A percentile compares a stretch with the other conserved stretches of the same genome.
These are phyloP conservation scores for Naso thynnoides DNA, from an alignment of 2,797 vertebrate species.

Conservation along the genomic window DNA sequence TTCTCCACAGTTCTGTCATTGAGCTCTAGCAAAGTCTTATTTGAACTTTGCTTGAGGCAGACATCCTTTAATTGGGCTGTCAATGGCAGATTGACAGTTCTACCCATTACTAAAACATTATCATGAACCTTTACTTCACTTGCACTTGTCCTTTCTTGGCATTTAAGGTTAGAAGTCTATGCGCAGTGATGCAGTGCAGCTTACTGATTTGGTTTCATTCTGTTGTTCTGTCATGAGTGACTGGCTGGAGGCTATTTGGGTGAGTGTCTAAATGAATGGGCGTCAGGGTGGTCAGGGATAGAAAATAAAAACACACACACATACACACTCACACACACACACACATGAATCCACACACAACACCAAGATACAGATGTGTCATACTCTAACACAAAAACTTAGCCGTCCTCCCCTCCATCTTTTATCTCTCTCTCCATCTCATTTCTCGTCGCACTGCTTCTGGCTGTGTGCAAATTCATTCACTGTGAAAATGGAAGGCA, in stretches of 20 bases:
- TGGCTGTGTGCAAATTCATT: slow-evolving; percentile 68
- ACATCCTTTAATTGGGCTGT: slow-evolving; percentile 47
- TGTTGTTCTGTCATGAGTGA: slow-evolving; percentile 65
- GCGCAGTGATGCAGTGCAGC: slow-evolving; percentile 48
- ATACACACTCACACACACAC: slow-evolving; percentile 12
- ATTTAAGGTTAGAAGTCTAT: slow-evolving; percentile 35
- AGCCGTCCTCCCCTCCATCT: slow-evolving; percentile 22
- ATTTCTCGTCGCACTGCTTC: slow-evolving; percentile 56
- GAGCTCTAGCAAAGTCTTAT: slow-evolving; percentile 12
- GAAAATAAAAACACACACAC: slow-evolving; percentile 35
- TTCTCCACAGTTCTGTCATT: background rate
- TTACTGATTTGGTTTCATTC: slow-evolving; percentile 59
- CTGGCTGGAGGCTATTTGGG: slow-evolving; percentile 64
- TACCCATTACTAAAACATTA: slow-evolving; percentile 19
- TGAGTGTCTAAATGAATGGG: slow-evolving; percentile 54
- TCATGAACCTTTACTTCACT: slow-evolving; percentile 17
- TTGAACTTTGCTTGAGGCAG: slow-evolving; percentile 22
- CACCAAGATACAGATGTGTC: slow-evolving; percentile 43
- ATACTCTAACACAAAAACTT: slow-evolving; percentile 35
- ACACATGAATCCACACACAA: slow-evolving; percentile 19
- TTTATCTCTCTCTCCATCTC: slow-evolving; percentile 51
- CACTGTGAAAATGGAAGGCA: slow-evolving; percentile 58
- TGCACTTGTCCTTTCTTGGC: slow-evolving; percentile 3
- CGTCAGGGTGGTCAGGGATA: slow-evolving; percentile 44
- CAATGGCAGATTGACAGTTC: slow-evolving; percentile 46